A percentile compares a stretch with the other conserved stretches of the same genome.
Evolutionary conservation across 1,140 invertebrate genomes (phyloP).

Genomic region (Trichonephila clavata): DNA sequence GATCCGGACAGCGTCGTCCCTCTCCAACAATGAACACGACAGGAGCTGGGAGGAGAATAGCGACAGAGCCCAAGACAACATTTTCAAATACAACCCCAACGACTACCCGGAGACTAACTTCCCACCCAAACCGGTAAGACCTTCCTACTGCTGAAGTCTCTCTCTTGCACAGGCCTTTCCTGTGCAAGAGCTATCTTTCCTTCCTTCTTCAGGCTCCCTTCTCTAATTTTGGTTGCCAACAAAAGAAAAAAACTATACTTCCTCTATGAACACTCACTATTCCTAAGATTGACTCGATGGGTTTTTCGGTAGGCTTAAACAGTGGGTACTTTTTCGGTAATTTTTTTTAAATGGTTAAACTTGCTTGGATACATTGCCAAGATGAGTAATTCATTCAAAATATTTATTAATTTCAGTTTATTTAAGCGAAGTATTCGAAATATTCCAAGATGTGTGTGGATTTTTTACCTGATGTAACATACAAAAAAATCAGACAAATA

Average conservation of each 20-base stretch:
- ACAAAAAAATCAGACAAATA: too few relatives aligned
- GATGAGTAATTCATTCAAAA: background rate
- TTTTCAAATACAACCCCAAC: constrained; percentile 88
- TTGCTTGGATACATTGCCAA: background rate
- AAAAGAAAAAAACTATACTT: too few relatives aligned
- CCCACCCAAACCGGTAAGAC: constrained; percentile 85
- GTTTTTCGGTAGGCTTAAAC: background rate
- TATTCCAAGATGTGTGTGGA: too few relatives aligned
- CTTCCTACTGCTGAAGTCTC: background rate
- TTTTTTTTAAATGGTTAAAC: background rate
- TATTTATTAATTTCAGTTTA: too few relatives aligned
- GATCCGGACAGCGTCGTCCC: constrained; percentile 90
- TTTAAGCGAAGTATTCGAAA: too few relatives aligned
- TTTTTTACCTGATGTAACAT: too few relatives aligned
- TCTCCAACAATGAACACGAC: constrained; percentile 86
- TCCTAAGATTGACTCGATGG: too few relatives aligned
- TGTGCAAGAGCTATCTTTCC: background rate
- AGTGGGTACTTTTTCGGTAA: background rate
- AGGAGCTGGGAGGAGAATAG: constrained; percentile 82
- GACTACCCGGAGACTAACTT: constrained; percentile 91
- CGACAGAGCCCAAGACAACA: constrained; percentile 80
- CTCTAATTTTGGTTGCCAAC: background rate
- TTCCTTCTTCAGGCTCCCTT: background rate
- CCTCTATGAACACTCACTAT: too few relatives aligned
- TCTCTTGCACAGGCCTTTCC: background rate